Conservation (phyloP, 2,797 vertebrate species). For the Hydrophis major region DNA sequence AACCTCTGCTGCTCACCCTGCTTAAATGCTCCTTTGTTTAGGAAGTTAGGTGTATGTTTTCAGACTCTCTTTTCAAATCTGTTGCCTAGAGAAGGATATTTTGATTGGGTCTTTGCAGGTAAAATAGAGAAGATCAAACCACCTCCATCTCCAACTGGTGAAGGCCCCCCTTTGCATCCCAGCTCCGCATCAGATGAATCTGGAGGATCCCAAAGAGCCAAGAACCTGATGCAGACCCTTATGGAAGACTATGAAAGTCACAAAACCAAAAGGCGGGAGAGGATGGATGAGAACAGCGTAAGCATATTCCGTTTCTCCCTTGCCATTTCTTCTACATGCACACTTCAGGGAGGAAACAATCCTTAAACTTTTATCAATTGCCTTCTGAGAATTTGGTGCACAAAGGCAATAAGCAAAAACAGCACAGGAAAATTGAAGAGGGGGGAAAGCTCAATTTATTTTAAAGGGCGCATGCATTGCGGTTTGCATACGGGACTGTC, state of each 20-base stretch:
- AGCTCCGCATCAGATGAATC: conserved; percentile 85
- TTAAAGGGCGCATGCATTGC: too few species aligned
- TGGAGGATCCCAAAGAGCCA: conserved; percentile 82
- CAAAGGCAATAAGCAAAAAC: background rate
- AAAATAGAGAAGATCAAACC: conserved; percentile 95
- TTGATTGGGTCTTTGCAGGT: conserved; percentile 76
- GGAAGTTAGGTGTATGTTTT: conserved; percentile 15
- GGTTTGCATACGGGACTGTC: background rate
- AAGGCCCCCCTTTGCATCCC: conserved; percentile 77
- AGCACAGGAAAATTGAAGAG: background rate
- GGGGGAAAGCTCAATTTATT: background rate
- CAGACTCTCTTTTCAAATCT: conserved; percentile 34
- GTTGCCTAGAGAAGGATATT: conserved; percentile 62
- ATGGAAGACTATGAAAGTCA: conserved; percentile 97
- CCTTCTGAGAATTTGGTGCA: background rate
- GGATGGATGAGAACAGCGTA: conserved; percentile 92
- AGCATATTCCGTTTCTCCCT: conserved; percentile 67
- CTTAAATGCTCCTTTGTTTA: background rate
- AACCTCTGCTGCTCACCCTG: background rate
- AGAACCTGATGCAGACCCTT: conserved; percentile 97
- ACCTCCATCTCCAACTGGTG: conserved; percentile 83
- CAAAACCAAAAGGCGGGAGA: conserved; percentile 93
- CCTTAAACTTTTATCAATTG: background rate
- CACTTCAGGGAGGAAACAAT: background rate
- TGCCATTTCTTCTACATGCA: background rate